A percentile compares a stretch with the other conserved stretches of the same genome.
phyloP scores from a whole-genome alignment of 1,140 invertebrate species.

The Pseudomyrmex pallidus region DNA sequence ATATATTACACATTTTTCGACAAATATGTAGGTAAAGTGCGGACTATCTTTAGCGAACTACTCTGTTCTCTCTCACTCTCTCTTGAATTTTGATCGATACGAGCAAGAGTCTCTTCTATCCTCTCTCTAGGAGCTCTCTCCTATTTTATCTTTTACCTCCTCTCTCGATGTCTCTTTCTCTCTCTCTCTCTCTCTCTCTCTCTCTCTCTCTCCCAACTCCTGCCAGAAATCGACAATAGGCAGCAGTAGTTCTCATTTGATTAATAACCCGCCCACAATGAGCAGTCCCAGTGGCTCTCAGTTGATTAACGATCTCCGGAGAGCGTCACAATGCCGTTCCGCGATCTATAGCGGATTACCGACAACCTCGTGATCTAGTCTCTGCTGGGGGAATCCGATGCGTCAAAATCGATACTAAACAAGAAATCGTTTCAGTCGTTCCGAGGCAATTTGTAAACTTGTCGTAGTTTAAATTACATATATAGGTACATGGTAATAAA shows the following conservation, averaged over 20 bases:
- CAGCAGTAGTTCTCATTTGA: slow-evolving; percentile 84
- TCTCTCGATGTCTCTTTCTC: slow-evolving; percentile 18
- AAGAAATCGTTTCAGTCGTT: slow-evolving; percentile 20
- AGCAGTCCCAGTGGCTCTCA: slow-evolving; percentile 82
- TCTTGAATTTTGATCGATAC: slow-evolving; percentile 72
- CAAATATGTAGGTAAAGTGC: slow-evolving; percentile 11
- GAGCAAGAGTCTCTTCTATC: slow-evolving; percentile 70
- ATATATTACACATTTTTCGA: too few relatives aligned
- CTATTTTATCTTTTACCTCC: slow-evolving; percentile 47
- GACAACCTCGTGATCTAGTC: slow-evolving; percentile 63
- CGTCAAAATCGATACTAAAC: slow-evolving; percentile 52
- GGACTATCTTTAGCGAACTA: slow-evolving; percentile 2
- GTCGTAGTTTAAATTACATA: neutral
- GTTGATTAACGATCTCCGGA: slow-evolving; percentile 82
- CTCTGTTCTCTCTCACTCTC: slow-evolving; percentile 42
- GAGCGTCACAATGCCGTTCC: slow-evolving; percentile 71
- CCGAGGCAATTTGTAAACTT: slow-evolving; percentile 26
- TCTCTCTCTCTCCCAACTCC: slow-evolving; percentile 67
- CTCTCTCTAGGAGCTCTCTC: slow-evolving; percentile 64
- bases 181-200: slow-evolving; percentile 10
- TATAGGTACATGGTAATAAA: neutral
- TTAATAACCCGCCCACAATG: slow-evolving; percentile 84
- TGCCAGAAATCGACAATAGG: slow-evolving; percentile 79
- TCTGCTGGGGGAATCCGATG: slow-evolving; percentile 31
- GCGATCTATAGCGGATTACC: slow-evolving; percentile 58